A percentile compares a stretch with the other conserved stretches of the same genome.
Evolutionary conservation across 2,888 invertebrate species (phyloP).

Genomic region (Drosophila histrio): DNA sequence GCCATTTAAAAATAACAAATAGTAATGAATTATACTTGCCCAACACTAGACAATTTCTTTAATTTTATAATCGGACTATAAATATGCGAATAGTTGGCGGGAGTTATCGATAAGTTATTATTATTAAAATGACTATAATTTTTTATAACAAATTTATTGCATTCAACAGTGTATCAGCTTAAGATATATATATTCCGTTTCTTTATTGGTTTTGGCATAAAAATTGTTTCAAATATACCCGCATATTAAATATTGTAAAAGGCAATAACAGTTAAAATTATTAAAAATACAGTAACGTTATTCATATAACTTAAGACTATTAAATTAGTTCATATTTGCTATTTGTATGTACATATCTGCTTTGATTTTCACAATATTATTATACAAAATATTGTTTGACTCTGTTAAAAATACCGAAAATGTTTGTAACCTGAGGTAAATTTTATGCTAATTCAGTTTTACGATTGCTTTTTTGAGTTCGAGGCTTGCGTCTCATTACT

Average conservation of each 20-base stretch:
- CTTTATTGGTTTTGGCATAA: constrained; percentile 24
- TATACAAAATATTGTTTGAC: constrained; percentile 24
- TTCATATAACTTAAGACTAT: constrained; percentile 47
- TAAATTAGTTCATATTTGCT: constrained; percentile 30
- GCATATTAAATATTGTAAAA: constrained; percentile 13
- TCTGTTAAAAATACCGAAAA: constrained; percentile 27
- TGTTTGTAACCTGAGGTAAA: constrained; percentile 52
- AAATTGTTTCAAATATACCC: constrained; percentile 10
- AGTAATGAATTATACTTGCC: too few relatives aligned
- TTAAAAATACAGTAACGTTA: constrained; percentile 42
- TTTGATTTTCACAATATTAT: constrained; percentile 29
- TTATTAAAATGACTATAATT: too few relatives aligned
- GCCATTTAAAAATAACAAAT: too few relatives aligned
- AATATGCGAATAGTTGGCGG: too few relatives aligned
- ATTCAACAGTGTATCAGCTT: too few relatives aligned
- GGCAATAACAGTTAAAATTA: constrained; percentile 45
- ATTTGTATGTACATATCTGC: constrained; percentile 30
- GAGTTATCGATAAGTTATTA: too few relatives aligned
- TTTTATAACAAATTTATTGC: too few relatives aligned
- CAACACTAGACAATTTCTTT: too few relatives aligned
- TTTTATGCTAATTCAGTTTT: constrained; percentile 19
- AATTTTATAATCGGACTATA: too few relatives aligned
- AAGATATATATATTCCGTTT: too few relatives aligned
- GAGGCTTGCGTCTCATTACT: constrained; percentile 83
- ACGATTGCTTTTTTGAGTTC: constrained; percentile 61